Evolutionary conservation across 1,140 invertebrate species (phyloP).

Genomic region (Lethocerus indicus): DNA sequence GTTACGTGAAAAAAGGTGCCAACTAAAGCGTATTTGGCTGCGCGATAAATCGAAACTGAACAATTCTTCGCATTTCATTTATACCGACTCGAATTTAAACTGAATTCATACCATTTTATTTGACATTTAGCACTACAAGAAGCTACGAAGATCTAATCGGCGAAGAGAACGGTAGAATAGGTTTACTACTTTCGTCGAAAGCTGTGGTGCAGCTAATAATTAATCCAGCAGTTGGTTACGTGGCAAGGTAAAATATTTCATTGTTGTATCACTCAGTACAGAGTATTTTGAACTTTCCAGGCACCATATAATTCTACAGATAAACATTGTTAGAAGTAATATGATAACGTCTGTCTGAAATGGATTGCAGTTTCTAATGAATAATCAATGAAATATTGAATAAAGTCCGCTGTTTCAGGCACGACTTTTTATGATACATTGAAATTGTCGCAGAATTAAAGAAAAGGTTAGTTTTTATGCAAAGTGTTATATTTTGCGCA

Average conservation of each 20-base stretch:
- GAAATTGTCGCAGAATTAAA: background rate
- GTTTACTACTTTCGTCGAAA: constrained; percentile 69
- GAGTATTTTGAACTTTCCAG: background rate
- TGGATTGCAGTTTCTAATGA: background rate
- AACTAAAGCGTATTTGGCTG: background rate
- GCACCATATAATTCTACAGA: background rate
- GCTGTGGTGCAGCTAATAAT: constrained; percentile 69
- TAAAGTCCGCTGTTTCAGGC: background rate
- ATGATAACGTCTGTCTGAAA: background rate
- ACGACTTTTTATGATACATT: background rate
- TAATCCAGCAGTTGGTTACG: constrained; percentile 62
- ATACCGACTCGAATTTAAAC: background rate
- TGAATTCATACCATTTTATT: background rate
- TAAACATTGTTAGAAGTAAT: background rate
- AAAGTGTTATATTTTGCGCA: background rate
- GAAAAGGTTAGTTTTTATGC: background rate
- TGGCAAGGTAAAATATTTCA: constrained; percentile 30
- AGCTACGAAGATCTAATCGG: constrained; percentile 13
- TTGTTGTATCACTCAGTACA: background rate
- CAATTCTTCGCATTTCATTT: background rate
- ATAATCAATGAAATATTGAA: background rate
- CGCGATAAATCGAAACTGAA: background rate
- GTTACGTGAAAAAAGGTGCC: background rate
- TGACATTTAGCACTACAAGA: constrained; percentile 2
- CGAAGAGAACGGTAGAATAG: constrained; percentile 43